These are phyloP conservation scores for Aphodius sticticus DNA, from an alignment of 2,888 invertebrate genomes.

Conservation along the genomic window DNA sequence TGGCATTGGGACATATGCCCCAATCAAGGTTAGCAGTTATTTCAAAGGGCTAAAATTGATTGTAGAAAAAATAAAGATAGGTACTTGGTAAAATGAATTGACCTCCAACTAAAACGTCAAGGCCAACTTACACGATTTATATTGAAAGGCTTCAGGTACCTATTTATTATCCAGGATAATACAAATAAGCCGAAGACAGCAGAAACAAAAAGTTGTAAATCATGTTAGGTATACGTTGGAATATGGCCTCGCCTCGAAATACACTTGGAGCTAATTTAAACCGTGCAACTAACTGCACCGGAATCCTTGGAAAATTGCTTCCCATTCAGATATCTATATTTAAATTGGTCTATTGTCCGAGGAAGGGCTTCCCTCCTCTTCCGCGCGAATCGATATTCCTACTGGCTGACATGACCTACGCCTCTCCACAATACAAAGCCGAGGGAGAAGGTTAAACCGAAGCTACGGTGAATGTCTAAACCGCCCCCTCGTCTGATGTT, in stretches of 20 bases:
- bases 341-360: background rate
- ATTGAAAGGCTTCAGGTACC: too few relatives aligned
- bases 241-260: background rate
- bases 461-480: background rate
- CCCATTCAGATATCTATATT: background rate
- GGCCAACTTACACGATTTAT: too few relatives aligned
- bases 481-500: too few relatives aligned
- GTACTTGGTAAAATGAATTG: too few relatives aligned
- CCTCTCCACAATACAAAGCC: background rate
- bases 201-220: background rate
- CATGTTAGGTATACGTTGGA: background rate
- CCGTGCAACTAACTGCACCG: background rate
- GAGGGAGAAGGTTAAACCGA: background rate
- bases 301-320: conserved; percentile 4
- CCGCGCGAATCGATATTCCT: background rate
- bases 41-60: too few relatives aligned
- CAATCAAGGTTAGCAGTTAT: too few relatives aligned
- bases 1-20: too few relatives aligned
- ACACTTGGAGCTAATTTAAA: background rate
- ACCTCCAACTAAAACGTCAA: too few relatives aligned
- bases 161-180: too few relatives aligned
- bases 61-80: too few relatives aligned
- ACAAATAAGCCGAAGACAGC: too few relatives aligned
- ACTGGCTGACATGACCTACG: background rate
- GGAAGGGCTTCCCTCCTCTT: background rate